Conservation (phyloP, 2,113 vertebrate genomes). For the Chloroceryle aenea region DNA sequence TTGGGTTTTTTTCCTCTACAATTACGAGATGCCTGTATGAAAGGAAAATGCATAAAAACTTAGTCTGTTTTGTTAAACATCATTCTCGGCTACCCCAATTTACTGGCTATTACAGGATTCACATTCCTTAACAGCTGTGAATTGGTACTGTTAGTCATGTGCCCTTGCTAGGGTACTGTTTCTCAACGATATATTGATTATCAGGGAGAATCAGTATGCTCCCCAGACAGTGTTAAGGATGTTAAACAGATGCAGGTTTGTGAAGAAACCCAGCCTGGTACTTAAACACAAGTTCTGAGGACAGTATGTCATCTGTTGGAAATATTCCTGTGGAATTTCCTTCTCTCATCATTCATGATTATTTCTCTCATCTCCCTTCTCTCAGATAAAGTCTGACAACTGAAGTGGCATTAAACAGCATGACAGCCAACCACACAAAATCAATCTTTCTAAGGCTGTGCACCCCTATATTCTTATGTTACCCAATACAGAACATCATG, state of each 20-base stretch:
- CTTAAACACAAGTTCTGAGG: background rate
- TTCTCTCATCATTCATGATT: background rate
- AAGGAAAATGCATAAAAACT: background rate
- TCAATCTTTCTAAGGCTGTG: background rate
- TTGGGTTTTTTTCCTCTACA: background rate
- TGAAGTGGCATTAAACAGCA: background rate
- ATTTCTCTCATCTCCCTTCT: background rate
- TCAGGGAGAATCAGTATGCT: background rate
- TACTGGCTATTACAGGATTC: background rate
- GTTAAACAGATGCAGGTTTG: background rate
- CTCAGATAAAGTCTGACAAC: background rate
- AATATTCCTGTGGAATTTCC: background rate
- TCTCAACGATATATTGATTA: background rate
- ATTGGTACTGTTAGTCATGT: background rate
- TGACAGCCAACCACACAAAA: background rate
- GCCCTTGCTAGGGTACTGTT: background rate
- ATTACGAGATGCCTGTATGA: background rate
- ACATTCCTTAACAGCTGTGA: background rate
- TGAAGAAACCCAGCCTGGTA: background rate
- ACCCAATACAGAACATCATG: background rate
- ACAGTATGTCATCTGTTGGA: background rate
- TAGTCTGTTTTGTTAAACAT: slow-evolving; percentile 31
- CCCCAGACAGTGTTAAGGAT: background rate
- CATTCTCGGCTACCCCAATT: background rate
- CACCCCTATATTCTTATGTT: background rate